These are phyloP conservation scores for Pogonomyrmex barbatus DNA, from an alignment of 1,140 invertebrate genomes.

Conservation along the genomic window DNA sequence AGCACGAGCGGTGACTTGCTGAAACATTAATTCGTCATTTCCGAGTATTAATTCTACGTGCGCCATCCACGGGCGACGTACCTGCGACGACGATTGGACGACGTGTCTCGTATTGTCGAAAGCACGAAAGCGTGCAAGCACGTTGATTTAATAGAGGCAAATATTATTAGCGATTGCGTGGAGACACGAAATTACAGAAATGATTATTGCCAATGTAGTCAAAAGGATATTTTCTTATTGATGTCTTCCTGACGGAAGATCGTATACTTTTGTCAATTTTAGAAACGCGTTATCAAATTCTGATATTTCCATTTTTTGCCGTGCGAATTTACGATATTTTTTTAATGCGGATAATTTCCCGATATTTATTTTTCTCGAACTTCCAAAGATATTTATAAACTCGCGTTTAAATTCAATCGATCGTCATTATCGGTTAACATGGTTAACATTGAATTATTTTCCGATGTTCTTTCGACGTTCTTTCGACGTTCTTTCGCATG, in stretches of 20 bases:
- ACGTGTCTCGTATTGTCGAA: constrained; percentile 9
- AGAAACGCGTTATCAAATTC: background rate
- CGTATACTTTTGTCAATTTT: background rate
- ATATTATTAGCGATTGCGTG: constrained; percentile 13
- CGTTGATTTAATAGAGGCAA: background rate
- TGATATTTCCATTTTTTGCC: background rate
- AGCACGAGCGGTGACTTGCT: constrained; percentile 22
- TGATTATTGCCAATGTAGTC: background rate
- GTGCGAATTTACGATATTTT: background rate
- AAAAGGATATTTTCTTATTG: background rate
- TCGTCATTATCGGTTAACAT: background rate
- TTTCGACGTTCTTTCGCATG: background rate
- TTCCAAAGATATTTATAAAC: background rate
- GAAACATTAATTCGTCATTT: constrained; percentile 72
- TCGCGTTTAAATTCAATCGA: background rate
- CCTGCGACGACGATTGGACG: background rate
- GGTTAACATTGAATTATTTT: constrained; percentile 20
- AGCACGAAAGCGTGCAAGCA: background rate
- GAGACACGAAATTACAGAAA: constrained; percentile 14
- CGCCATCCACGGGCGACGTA: constrained; percentile 26
- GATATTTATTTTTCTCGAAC: background rate
- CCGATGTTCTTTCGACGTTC: background rate
- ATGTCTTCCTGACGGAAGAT: background rate
- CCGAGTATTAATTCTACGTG: constrained; percentile 67
- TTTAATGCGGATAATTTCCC: background rate